Base-by-base conservation (phyloP, 1,140 invertebrate species). In the Caenorhabditis brenneri region DNA sequence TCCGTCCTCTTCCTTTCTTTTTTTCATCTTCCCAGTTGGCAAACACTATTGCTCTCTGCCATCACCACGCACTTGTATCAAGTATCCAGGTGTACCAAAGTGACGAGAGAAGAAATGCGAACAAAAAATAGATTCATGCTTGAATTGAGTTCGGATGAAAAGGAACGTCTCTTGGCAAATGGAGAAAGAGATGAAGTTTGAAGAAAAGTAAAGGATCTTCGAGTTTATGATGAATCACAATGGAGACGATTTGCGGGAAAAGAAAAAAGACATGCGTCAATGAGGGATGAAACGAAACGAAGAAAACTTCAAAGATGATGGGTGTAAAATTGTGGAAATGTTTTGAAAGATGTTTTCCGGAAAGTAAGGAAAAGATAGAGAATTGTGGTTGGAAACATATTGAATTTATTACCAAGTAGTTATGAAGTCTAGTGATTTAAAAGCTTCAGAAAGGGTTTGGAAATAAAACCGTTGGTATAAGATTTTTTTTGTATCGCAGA, bases 1-100 rank as follows among this genome's bases (percentile, higher is more conserved):
- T 74, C 65, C 27, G 42, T 29, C 65, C 42, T 24, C n/a, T 42
- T 31, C 24, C 36, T 74, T 42, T 74, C 36, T 74, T 55, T 24
- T 42, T 12, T 42, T 42, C 39, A 42, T 42, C 22, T 27, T 74
- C 36, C 65, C 33, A 42, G 65, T 74, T 42, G 36, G 65, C 65
- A 74, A 74, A 74, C 65, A 74, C 65, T 22, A 42, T 42, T 74
- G 65, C 65, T 74, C 65, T 74, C 36, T 74, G 33, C 65, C 36
- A 74, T 31, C 36, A 74, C 65, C 65, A 74, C 65, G 65, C 65
- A 74, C 65, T 74, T 74, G 65, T 74, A 74, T 74, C 65, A 74
- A 74, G 65, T 74, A 74, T 74, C 65, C 65, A 74, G 65, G 36
- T 74, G 65, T 42, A 42, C 65, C 33, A 74, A 74, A 74, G 36